Conservation (phyloP, 2,797 vertebrate genomes). For the Enteromius argenteus region DNA sequence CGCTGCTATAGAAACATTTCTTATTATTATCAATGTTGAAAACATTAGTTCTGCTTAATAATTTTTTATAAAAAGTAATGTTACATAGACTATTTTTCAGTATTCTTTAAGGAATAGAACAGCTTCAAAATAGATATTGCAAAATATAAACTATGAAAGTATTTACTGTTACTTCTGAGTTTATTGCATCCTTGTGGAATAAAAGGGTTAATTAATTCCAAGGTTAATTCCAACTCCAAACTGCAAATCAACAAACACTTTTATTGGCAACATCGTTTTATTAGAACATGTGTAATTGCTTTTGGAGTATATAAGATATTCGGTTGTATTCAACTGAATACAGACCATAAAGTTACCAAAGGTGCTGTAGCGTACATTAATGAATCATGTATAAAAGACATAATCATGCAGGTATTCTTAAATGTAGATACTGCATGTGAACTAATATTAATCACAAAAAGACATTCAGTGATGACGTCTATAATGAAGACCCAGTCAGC, state of each 20-base stretch:
- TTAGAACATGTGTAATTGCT: conserved; percentile 79
- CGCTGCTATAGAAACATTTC: neutral
- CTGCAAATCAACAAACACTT: conserved; percentile 16
- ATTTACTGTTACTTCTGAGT: neutral
- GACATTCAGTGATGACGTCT: conserved; percentile 67
- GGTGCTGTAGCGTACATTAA: conserved; percentile 73
- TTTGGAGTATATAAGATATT: conserved; percentile 69
- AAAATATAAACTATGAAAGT: neutral
- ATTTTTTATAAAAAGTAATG: neutral
- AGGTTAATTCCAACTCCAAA: neutral
- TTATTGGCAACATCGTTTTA: conserved; percentile 74
- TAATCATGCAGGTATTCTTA: conserved; percentile 74
- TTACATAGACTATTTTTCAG: neutral
- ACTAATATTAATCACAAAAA: conserved; percentile 63
- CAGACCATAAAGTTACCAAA: conserved; percentile 72
- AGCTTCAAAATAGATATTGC: neutral
- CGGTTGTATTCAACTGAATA: conserved; percentile 74
- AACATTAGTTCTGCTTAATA: neutral
- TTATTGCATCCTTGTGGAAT: neutral
- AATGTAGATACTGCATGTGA: conserved; percentile 72
- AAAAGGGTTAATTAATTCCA: neutral
- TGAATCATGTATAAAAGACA: conserved; percentile 83
- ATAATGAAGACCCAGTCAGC: conserved; percentile 60
- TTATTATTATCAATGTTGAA: neutral
- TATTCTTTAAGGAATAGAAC: neutral